Conservation (phyloP, 2,797 vertebrate species). For the Pygocentrus nattereri region DNA sequence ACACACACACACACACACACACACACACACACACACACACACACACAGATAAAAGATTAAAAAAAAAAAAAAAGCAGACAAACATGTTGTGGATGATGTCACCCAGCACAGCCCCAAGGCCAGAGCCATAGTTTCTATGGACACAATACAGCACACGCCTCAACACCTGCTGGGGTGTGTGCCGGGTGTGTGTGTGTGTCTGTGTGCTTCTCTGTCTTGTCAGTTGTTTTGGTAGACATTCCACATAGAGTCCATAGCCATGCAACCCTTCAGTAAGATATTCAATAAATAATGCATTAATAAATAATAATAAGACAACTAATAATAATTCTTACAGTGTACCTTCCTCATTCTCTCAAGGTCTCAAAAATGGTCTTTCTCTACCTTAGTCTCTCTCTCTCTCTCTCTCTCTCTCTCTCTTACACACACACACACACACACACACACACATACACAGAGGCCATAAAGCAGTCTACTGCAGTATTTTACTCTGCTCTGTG, state of each 20-base stretch:
- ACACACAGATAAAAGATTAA: background rate
- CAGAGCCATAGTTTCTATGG: slow-evolving; percentile 2
- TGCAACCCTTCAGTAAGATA: background rate
- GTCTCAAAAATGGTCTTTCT: background rate
- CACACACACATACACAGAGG: slow-evolving; percentile 18
- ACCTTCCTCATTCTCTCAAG: background rate
- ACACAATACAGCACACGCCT: slow-evolving; percentile 28
- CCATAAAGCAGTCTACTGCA: slow-evolving; percentile 42
- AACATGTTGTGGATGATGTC: slow-evolving; percentile 11
- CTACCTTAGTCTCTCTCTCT: background rate
- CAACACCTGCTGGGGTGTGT: slow-evolving; percentile 36
- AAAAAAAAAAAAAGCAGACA: background rate
- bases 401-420: background rate
- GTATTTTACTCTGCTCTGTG: slow-evolving; percentile 7
- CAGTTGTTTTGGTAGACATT: background rate
- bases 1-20: slow-evolving; percentile 5
- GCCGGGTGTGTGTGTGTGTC: background rate
- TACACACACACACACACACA: background rate
- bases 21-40: background rate
- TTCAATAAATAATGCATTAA: background rate
- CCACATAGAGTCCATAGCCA: background rate
- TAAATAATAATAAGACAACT: background rate
- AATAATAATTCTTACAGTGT: background rate
- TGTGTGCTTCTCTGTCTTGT: too few species aligned
- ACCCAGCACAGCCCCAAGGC: background rate